phyloP scores from a whole-genome alignment of 1,140 invertebrate genomes.

The Penaeus vannamei region DNA sequence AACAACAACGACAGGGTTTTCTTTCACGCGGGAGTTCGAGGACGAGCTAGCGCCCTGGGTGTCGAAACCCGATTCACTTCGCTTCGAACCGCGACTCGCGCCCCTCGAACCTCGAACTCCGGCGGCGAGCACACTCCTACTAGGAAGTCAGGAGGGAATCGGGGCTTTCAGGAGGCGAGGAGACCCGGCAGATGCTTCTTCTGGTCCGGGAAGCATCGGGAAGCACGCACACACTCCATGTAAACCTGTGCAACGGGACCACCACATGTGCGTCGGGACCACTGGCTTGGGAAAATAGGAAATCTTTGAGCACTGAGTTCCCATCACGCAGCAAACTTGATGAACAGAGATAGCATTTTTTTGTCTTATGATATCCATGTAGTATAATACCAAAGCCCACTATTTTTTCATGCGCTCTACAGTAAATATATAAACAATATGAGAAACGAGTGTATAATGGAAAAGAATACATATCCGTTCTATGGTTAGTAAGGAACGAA shows the following conservation, averaged over 20 bases:
- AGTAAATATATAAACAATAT: constrained; percentile 48
- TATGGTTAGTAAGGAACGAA: too few relatives aligned
- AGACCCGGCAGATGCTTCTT: background rate
- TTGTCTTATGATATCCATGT: constrained; percentile 55
- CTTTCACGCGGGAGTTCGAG: too few relatives aligned
- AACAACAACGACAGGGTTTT: too few relatives aligned
- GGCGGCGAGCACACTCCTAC: too few relatives aligned
- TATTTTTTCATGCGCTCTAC: constrained; percentile 64
- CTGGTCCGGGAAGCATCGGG: constrained; percentile 39
- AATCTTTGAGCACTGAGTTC: constrained; percentile 59
- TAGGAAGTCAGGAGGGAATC: too few relatives aligned
- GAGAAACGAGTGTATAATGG: background rate
- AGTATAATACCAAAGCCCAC: constrained; percentile 61
- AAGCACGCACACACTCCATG: constrained; percentile 24
- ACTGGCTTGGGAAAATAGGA: constrained; percentile 45
- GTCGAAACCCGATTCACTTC: too few relatives aligned
- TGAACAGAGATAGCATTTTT: constrained; percentile 58
- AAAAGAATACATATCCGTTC: too few relatives aligned
- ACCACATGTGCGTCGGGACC: constrained; percentile 35
- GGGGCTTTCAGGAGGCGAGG: background rate
- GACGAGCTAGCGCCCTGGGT: too few relatives aligned
- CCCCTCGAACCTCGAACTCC: too few relatives aligned
- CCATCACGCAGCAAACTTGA: constrained; percentile 63
- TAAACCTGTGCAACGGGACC: constrained; percentile 35
- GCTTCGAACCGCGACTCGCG: too few relatives aligned